These are phyloP conservation scores for Nycticebus coucang DNA, from an alignment of 2,113 vertebrate species.

Conservation along the genomic window DNA sequence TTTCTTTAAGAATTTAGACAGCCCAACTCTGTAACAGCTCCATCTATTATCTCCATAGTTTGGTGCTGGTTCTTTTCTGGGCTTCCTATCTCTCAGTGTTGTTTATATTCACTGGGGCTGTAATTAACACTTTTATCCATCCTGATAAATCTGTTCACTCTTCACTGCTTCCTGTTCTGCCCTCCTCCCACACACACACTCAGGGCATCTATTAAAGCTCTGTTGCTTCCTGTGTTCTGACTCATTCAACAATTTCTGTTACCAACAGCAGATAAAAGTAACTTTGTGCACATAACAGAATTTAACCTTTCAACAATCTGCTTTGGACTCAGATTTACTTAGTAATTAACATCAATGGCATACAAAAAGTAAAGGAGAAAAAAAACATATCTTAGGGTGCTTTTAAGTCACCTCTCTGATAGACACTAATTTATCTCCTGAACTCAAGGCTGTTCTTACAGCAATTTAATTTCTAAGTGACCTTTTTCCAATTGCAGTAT, in stretches of 20 bases:
- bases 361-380: conserved; percentile 44
- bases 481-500: background rate
- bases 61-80: background rate
- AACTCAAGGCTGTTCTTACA: background rate
- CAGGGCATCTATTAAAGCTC: background rate
- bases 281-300: background rate
- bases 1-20: background rate
- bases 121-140: background rate
- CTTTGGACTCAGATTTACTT: conserved; percentile 4
- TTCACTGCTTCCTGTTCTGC: background rate
- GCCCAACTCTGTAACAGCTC: background rate
- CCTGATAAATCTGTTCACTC: background rate
- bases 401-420: conserved; percentile 2
- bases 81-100: background rate
- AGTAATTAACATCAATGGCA: conserved; percentile 17
- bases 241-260: background rate
- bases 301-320: background rate
- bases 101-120: background rate
- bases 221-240: background rate
- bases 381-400: background rate
- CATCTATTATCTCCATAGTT: background rate
- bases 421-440: background rate
- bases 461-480: background rate
- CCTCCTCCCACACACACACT: background rate
- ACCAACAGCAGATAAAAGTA: background rate